Conservation (phyloP, 92 coral and sea anemone species). For the Zoanthus solanderi region DNA sequence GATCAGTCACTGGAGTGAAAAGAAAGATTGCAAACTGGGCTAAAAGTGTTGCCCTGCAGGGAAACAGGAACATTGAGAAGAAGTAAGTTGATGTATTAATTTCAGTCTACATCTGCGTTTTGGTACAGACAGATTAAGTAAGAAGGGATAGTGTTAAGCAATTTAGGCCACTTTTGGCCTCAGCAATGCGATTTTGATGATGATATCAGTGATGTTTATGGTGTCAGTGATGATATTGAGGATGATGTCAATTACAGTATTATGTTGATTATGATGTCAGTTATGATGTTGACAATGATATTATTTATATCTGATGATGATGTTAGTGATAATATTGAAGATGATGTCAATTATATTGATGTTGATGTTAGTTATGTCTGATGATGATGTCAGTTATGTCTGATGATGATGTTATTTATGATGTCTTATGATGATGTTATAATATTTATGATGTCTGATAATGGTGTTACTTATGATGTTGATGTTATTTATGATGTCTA, state of each 20-base stretch:
- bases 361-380: no score
- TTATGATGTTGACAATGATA: not conserved
- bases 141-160: not conserved
- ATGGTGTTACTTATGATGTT: not conserved
- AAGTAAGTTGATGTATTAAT: constrained; percentile 68
- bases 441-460: no score
- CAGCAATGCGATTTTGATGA: not conserved
- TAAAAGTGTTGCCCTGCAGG: constrained; percentile 81
- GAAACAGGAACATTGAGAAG: constrained; percentile 87
- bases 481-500: no score
- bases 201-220: not conserved
- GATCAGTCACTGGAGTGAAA: constrained; percentile 84
- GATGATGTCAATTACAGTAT: not conserved
- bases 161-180: not conserved
- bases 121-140: not conserved
- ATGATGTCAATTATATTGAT: no score
- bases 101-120: not conserved
- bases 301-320: not conserved
- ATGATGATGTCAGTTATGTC: no score
- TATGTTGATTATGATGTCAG: not conserved
- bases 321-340: not conserved
- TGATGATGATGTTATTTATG: no score
- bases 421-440: no score
- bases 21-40: constrained; percentile 92
- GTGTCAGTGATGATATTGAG: not conserved